These are phyloP conservation scores for Mustela lutreola DNA, from an alignment of 2,113 vertebrate genomes.

Conservation along the genomic window DNA sequence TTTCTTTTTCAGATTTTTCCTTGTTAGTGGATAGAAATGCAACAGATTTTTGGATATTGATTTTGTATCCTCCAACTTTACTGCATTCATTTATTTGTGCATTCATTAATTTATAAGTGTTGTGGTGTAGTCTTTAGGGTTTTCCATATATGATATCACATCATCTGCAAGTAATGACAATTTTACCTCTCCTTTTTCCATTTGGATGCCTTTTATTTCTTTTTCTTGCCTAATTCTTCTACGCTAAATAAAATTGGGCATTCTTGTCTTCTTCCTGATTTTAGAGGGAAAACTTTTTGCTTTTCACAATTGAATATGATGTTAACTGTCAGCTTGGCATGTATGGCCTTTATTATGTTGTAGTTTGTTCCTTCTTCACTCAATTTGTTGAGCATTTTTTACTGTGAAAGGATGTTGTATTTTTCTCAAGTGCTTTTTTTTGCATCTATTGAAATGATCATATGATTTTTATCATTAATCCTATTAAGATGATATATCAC, in stretches of 20 bases:
- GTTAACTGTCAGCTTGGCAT: not conserved
- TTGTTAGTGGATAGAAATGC: not conserved
- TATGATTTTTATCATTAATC: not conserved
- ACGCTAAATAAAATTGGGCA: not conserved
- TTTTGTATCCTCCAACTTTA: not conserved
- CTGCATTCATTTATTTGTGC: not conserved
- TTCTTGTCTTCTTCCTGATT: not conserved
- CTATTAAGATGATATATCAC: not conserved
- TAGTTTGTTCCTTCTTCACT: not conserved
- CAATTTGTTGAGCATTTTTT: not conserved
- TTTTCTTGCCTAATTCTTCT: not conserved
- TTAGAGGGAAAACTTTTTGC: not conserved
- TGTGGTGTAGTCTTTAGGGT: not conserved
- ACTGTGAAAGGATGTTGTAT: not conserved
- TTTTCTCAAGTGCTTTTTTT: not conserved
- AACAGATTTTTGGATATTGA: not conserved
- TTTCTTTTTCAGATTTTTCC: not conserved
- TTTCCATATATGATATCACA: not conserved
- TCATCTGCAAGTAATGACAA: not conserved
- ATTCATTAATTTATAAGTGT: not conserved
- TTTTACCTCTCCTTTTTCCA: not conserved
- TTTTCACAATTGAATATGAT: not conserved
- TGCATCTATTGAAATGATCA: not conserved
- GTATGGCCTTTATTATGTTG: not conserved
- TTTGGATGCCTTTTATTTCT: not conserved